Percentiles rank a stretch among this genome's conserved stretches.
These are phyloP conservation scores for Mus pahari DNA, from an alignment of 2,113 vertebrate genomes.

Conservation along the genomic window DNA sequence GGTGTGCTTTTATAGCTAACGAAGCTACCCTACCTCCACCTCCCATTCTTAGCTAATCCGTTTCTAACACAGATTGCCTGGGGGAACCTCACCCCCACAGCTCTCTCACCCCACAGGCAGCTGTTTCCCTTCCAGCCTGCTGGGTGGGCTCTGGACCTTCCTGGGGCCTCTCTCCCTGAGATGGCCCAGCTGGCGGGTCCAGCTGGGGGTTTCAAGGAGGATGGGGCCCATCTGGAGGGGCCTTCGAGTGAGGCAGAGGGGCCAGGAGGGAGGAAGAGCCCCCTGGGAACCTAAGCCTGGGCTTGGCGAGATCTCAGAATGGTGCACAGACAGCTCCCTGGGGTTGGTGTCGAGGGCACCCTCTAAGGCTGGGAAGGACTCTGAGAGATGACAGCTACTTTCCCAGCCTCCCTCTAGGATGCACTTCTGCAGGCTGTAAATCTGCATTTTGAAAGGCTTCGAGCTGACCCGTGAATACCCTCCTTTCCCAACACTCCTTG, in stretches of 20 bases:
- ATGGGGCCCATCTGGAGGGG: constrained; percentile 75
- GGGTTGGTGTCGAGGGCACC: neutral
- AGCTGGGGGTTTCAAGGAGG: constrained; percentile 70
- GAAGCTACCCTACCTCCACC: constrained; percentile 43
- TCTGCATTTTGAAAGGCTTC: constrained; percentile 28
- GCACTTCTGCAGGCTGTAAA: neutral
- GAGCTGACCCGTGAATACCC: neutral
- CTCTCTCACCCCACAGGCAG: constrained; percentile 59
- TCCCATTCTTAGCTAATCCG: constrained; percentile 22
- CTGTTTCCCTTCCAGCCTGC: constrained; percentile 72
- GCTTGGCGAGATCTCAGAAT: constrained; percentile 15
- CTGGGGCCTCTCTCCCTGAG: constrained; percentile 73
- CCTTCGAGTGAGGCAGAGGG: constrained; percentile 56
- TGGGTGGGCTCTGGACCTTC: constrained; percentile 77
- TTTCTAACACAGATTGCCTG: constrained; percentile 49
- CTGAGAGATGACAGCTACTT: neutral
- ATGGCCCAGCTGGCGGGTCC: constrained; percentile 75
- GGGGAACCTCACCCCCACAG: constrained; percentile 1
- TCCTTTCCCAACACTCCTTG: neutral
- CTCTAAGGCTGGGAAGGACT: neutral
- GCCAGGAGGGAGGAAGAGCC: constrained; percentile 37
- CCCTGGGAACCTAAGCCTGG: constrained; percentile 52
- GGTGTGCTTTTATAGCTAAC: neutral
- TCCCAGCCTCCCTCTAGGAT: neutral
- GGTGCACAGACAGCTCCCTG: neutral